phyloP scores from a whole-genome alignment of 2,797 vertebrate genomes.

The Sarcoramphus papa region DNA sequence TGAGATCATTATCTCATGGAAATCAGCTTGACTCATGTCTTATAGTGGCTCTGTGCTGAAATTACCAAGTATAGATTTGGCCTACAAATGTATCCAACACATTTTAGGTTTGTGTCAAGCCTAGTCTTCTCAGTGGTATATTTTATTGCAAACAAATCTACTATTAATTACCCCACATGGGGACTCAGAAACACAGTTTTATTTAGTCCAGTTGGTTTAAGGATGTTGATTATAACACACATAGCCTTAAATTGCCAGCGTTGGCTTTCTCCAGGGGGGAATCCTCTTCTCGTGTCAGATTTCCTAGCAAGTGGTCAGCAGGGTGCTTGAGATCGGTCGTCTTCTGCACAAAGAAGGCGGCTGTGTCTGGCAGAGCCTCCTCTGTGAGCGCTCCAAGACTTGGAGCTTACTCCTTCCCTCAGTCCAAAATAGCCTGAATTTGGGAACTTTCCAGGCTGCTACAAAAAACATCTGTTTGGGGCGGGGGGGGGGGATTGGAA shows the following conservation, averaged over 20 bases:
- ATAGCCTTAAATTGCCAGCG: neutral
- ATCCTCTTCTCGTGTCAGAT: neutral
- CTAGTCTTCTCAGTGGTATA: neutral
- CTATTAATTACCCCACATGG: neutral
- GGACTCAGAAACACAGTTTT: neutral
- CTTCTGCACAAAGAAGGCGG: neutral
- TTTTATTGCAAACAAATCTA: neutral
- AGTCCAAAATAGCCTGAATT: neutral
- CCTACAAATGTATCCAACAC: neutral
- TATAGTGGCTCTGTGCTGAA: neutral
- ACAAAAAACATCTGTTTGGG: neutral
- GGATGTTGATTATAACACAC: neutral
- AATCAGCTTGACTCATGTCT: neutral
- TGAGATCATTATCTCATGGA: neutral
- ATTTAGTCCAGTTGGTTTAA: neutral
- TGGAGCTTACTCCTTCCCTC: neutral
- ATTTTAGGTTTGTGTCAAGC: neutral
- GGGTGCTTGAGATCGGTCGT: neutral
- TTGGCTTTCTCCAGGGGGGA: neutral
- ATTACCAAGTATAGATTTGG: neutral
- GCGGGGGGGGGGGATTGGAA: neutral
- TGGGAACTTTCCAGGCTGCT: slow-evolving; percentile 23
- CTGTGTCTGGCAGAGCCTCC: neutral
- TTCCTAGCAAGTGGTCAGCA: neutral
- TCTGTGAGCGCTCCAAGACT: neutral